Base-by-base conservation (phyloP, 2,888 invertebrate genomes). In the Sinhomidia bicolor region DNA sequence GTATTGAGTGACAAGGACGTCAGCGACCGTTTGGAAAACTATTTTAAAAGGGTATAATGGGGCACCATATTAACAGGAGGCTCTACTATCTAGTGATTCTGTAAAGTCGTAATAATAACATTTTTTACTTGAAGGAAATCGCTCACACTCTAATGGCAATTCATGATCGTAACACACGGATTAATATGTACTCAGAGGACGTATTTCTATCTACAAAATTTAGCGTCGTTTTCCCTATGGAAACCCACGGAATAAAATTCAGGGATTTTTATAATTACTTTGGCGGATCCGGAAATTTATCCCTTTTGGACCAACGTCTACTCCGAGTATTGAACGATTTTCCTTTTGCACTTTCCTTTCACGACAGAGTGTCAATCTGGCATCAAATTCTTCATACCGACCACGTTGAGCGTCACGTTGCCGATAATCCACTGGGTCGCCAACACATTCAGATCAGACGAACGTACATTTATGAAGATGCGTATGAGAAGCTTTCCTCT, bases 401-500 rank as follows among this genome's bases (percentile, higher is more conserved):
- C 93, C 96, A 96, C 93, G 94, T 95, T 76, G 95, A 96, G 14
- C 95, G 89, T 3, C 85, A 90, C 93, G 94, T 96, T 92, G 96
- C 96, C 92, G 97, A 97, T 0, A 88, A 79, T 88, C 88, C 88
- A 3, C 23, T 81, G n/a, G 71, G 62, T 95, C 95, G 60, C 96
- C 91, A 97, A 91, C 95, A 95, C 92, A 95, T 98, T 47, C 96
- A 96, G 41, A 96, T 98, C 7, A 94, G 98, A 87, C 95, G 99
- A 85, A 96, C 97, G 91, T 98, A 98, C 94, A 95, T 99, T n/a
- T 99, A 99, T 93, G 99, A 99, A 94, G 99, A 99, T 94, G 98
- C 99, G 0, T 99, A 98, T 93, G 98, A 98, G 81, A 98, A 98
- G 93, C 95, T 99, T 4, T 97, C 98, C 0, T 95, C 95, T 1